A percentile compares a stretch with the other conserved stretches of the same genome.
These are phyloP conservation scores for Lymantria monacha DNA, from an alignment of 2,888 invertebrate species.

Conservation along the genomic window DNA sequence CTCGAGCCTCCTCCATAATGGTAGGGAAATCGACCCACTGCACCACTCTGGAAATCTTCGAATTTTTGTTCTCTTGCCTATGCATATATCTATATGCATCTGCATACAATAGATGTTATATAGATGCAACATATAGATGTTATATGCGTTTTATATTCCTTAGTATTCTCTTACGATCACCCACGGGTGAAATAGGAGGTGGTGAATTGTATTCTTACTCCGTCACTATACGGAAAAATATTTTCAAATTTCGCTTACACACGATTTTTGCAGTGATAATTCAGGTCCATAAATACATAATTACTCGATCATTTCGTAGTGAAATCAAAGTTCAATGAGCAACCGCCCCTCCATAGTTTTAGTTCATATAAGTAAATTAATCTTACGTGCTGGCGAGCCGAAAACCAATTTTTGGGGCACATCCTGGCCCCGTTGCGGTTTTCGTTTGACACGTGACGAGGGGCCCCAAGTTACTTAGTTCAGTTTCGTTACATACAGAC, in stretches of 20 bases:
- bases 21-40: no score
- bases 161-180: no score
- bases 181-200: no score
- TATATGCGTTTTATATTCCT: no score
- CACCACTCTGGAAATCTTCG: no score
- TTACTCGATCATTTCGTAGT: constrained; percentile 24
- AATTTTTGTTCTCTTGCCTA: no score
- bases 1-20: no score
- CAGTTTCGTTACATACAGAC: constrained; percentile 30
- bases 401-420: constrained; percentile 59
- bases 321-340: constrained; percentile 27
- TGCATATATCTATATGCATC: no score
- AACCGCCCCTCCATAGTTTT: constrained; percentile 21
- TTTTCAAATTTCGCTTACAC: background rate
- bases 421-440: constrained; percentile 43
- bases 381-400: constrained; percentile 49
- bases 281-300: constrained; percentile 1
- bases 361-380: constrained; percentile 54
- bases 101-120: no score
- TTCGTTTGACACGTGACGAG: constrained; percentile 56
- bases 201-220: no score
- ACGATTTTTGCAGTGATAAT: background rate
- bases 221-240: no score
- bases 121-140: no score
- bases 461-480: constrained; percentile 48